Evolutionary conservation across 2,113 vertebrate species (phyloP).

Genomic region (Sinocyclocheilus anshuiensis): DNA sequence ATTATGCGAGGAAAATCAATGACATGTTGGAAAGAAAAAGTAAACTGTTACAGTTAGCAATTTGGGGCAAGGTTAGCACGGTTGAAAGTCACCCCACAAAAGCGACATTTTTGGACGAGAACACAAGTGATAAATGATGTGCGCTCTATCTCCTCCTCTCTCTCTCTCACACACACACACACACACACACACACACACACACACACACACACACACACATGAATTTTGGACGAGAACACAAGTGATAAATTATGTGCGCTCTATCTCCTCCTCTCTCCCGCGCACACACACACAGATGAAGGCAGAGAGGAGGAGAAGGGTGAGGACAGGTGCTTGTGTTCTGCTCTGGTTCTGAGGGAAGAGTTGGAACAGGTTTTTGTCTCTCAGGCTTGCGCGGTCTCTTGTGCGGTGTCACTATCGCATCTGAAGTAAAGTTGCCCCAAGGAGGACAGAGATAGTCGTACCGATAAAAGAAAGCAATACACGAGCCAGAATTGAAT

Average conservation of each 20-base stretch:
- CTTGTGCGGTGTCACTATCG: constrained; percentile 20
- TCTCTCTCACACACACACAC: background rate
- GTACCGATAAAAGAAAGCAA: background rate
- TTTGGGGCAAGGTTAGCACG: constrained; percentile 63
- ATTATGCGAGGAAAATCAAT: constrained; percentile 33
- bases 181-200: no score
- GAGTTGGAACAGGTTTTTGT: constrained; percentile 42
- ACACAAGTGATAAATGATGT: constrained; percentile 56
- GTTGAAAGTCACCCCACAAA: constrained; percentile 61
- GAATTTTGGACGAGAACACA: constrained; percentile 52
- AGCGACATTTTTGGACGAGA: constrained; percentile 54
- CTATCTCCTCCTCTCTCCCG: no score
- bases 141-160: constrained; percentile 31
- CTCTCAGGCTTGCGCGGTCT: constrained; percentile 34
- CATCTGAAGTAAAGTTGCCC: background rate
- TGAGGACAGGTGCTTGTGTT: constrained; percentile 55
- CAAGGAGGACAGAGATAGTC: constrained; percentile 4
- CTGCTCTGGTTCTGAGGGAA: constrained; percentile 45
- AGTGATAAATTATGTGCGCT: constrained; percentile 56
- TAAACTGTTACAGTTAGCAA: constrained; percentile 53
- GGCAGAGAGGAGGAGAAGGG: constrained; percentile 14
- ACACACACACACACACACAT: no score
- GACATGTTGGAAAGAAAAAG: constrained; percentile 41
- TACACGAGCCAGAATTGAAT: background rate
- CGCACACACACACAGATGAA: background rate